Conservation (phyloP, 2,888 invertebrate genomes). For the Lasioglossum calceatum region DNA sequence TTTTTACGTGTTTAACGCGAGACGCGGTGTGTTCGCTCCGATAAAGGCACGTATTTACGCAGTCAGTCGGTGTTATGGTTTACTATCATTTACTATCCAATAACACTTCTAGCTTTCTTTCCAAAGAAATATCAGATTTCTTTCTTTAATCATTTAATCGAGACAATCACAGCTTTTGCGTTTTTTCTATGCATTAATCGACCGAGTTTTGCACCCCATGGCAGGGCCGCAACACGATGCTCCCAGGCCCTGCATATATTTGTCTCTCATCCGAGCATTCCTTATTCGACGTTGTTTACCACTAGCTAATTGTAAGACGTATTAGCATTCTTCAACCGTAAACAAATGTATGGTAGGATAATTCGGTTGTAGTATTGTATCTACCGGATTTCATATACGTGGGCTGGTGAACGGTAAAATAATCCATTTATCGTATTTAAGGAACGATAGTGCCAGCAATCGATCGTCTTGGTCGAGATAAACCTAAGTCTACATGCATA, state of each 20-base stretch:
- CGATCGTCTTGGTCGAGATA: background rate
- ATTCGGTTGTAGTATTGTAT: background rate
- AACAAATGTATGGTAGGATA: background rate
- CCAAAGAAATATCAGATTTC: background rate
- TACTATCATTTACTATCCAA: background rate
- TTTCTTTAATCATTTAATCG: background rate
- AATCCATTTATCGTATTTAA: background rate
- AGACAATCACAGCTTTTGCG: background rate
- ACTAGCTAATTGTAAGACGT: background rate
- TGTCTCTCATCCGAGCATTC: background rate
- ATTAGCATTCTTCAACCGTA: background rate
- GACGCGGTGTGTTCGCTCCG: background rate
- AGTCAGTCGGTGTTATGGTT: background rate
- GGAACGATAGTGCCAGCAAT: background rate
- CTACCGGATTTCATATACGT: background rate
- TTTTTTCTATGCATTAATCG: background rate
- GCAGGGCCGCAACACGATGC: background rate
- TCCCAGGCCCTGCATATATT: background rate
- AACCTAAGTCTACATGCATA: background rate
- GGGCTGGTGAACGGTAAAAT: background rate
- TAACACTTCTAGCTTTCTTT: background rate
- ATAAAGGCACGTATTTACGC: background rate
- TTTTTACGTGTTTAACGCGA: constrained; percentile 7
- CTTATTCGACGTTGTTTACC: background rate
- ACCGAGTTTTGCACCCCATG: background rate